Base-by-base conservation (phyloP, 1,140 invertebrate genomes). In the Drosophila albomicans region DNA sequence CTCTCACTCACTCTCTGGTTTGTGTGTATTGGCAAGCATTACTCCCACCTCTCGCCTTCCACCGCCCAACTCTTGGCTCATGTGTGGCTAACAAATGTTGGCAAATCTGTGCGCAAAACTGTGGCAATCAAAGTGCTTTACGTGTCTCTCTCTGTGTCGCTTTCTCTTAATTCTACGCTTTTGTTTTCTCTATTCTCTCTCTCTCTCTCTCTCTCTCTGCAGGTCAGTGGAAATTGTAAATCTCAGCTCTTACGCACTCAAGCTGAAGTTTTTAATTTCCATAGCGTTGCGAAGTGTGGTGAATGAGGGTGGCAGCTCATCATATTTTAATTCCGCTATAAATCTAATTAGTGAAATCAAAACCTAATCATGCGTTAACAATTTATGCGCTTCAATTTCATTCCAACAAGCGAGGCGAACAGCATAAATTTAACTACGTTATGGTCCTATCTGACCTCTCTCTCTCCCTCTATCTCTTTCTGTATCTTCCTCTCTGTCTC, bases 291-390 rank as follows among this genome's bases (percentile, higher is more conserved):
- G 8, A 13, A n/a, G 32, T 3, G 10, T 48, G 8, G 52, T 2
- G 30, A 3, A 0, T n/a, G 15, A 16, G 35, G 25, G 32, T 25
- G 20, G 20, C 20, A 45, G 41, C 51, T 65, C 80, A 59, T 80
- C 75, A 65, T 48, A 78, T 79, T 85, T 88, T 89, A 89, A 88
- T 89, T 67, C 85, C 85, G 81, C 75, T 69, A 88, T 88, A 90
- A 88, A 88, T 88, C 85, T 88, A 88, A 88, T 88, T 88, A 88
- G 85, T 85, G 81, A 88, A 89, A 85, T 88, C 85, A 89, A 85
- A 79, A 85, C 38, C 85, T 88, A 88, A 88, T 88, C 85, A 88
- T 85, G 85, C 85, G 85, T 89, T 85, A 85, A 89, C 81, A 88
- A 88, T 88, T 88, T 88, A 88, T 88, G 85, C 81, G 78, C 81